These are phyloP conservation scores for Drosophila arawakana DNA, from an alignment of 1,140 invertebrate genomes.

Conservation along the genomic window DNA sequence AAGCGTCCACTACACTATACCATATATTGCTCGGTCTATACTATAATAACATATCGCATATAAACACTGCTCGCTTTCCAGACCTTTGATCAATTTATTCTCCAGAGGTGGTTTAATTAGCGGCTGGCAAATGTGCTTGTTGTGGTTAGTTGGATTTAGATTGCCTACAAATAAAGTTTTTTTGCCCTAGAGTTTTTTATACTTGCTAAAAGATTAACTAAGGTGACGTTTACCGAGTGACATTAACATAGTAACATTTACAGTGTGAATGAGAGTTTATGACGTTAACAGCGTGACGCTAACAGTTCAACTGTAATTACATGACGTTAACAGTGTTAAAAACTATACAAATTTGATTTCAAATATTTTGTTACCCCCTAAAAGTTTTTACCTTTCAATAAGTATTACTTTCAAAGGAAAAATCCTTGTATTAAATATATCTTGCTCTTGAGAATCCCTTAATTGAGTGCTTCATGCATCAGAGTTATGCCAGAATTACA, in stretches of 20 bases:
- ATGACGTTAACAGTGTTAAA: no score
- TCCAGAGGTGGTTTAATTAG: neutral
- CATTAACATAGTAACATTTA: neutral
- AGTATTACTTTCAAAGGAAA: no score
- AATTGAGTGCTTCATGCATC: neutral
- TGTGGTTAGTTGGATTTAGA: neutral
- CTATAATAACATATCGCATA: conserved; percentile 10
- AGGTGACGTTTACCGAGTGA: neutral
- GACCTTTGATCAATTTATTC: conserved; percentile 64
- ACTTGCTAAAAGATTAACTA: neutral
- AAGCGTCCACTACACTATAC: conserved; percentile 27
- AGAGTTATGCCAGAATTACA: neutral
- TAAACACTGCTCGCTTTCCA: conserved; percentile 24
- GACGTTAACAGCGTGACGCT: neutral
- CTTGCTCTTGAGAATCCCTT: no score
- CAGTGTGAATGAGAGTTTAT: neutral
- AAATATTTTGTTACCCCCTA: no score
- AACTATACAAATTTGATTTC: no score
- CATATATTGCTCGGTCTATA: conserved; percentile 4
- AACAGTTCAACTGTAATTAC: neutral
- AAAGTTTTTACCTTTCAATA: no score
- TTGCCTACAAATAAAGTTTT: neutral
- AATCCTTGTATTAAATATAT: no score
- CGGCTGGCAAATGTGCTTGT: neutral
- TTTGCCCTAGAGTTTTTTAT: neutral